These are phyloP conservation scores for Aegotheles bennettii DNA, from an alignment of 2,113 vertebrate species.

Conservation along the genomic window DNA sequence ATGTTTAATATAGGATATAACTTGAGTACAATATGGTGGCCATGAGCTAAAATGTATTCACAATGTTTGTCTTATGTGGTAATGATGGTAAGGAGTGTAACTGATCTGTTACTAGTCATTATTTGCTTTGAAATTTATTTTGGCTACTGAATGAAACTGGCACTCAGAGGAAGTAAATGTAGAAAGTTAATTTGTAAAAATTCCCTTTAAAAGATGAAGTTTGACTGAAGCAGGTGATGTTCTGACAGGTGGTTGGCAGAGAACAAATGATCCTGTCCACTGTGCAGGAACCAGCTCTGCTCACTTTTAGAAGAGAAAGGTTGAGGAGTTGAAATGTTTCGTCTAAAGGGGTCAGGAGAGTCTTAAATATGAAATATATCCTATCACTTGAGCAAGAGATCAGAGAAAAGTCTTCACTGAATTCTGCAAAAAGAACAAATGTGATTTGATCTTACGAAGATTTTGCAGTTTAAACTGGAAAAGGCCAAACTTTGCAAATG, in stretches of 20 bases:
- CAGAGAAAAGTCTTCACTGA: background rate
- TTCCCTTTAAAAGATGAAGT: background rate
- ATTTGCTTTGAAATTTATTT: background rate
- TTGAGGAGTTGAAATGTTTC: background rate
- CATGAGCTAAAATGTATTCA: background rate
- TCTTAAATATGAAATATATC: background rate
- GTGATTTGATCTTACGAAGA: background rate
- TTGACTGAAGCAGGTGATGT: background rate
- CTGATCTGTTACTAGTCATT: background rate
- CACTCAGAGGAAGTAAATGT: background rate
- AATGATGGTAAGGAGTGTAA: background rate
- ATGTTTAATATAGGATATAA: background rate
- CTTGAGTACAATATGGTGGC: fast-evolving
- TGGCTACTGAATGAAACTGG: fast-evolving
- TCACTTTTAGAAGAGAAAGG: background rate
- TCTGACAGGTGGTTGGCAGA: background rate
- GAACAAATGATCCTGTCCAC: background rate
- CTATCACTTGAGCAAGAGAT: background rate
- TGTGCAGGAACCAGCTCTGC: background rate
- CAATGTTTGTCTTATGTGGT: fast-evolving
- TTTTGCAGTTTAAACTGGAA: background rate
- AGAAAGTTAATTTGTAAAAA: background rate
- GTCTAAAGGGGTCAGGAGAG: background rate
- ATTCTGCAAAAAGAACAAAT: background rate
- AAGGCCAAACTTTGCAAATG: background rate